Base-by-base conservation (phyloP, 2,113 vertebrate species). In the Lynx canadensis region DNA sequence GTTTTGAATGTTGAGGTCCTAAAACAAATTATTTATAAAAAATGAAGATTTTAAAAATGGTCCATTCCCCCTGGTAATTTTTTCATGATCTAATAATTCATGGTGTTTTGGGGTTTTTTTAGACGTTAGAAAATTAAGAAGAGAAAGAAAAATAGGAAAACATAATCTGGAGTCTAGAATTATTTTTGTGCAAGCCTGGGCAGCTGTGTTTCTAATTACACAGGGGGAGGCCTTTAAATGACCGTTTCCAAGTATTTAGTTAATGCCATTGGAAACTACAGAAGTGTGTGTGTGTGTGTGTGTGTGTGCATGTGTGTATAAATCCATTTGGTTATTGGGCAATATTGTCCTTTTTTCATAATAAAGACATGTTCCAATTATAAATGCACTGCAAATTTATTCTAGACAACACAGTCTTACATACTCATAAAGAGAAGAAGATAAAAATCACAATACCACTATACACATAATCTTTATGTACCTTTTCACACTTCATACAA, bases 181-280 rank as follows among this genome's bases (percentile, higher is more conserved):
- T 98, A 57, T 96, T 83, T 87, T 80, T 97, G 41, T 36, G 13
- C 9, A 38, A 80, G 38, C 18, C 4, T 10, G 6, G 0, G 63
- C 98, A 98, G 92, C 92, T 98, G 96, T 36, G 97, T 98, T 98
- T 98, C 95, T 76, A 97, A 95, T 98, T 96, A 69, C 41, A 21
- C 57, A 95, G n/a, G 29, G 55, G 76, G 55, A 84, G 68, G 65
- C n/a, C 87, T 96, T 76, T 71, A 71, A 71, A 65, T 94, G 76
- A 45, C 81, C 74, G 52, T 74, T 85, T 96, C 90, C 92, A 96
- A 97, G 66, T 78, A 41, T 71, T 96, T 88, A 96, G 91, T 55
- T 85, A 85, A 68, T 89, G 88, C 63, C 85, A 90, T 10, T 91
- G 90, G 81, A 96, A 97, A 98, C 23, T 79, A 66, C 55, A 76